phyloP scores from a whole-genome alignment of 2,888 invertebrate species.

The Nemotelus nigrinus region DNA sequence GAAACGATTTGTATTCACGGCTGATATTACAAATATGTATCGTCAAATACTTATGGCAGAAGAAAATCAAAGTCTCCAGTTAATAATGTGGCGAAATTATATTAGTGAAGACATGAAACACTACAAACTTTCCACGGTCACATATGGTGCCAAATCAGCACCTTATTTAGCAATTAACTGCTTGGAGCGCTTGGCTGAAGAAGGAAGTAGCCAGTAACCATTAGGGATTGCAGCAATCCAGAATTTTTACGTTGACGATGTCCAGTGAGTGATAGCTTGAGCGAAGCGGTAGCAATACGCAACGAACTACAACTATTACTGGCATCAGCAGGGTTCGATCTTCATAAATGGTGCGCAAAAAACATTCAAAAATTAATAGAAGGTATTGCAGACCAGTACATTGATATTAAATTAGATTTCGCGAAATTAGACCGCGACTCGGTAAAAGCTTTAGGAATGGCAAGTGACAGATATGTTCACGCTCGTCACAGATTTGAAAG shows the following conservation, averaged over 20 bases:
- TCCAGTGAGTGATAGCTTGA: background rate
- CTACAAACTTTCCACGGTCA: conserved; percentile 22
- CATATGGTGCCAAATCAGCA: too few relatives aligned
- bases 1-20: conserved; percentile 47
- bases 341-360: background rate
- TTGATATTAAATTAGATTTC: background rate
- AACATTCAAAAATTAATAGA: background rate
- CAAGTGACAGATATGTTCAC: too few relatives aligned
- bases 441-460: background rate
- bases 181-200: too few relatives aligned
- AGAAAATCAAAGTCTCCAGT: conserved; percentile 48
- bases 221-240: background rate
- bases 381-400: background rate
- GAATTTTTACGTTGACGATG: conserved; percentile 34
- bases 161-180: too few relatives aligned
- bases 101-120: conserved; percentile 25
- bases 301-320: background rate
- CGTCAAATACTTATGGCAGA: conserved; percentile 52
- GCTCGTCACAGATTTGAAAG: too few relatives aligned
- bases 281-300: too few relatives aligned
- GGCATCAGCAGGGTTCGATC: background rate
- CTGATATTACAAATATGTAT: conserved; percentile 54
- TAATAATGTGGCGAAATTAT: conserved; percentile 50
- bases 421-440: background rate
- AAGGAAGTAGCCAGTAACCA: background rate